Conservation (phyloP, 2,113 vertebrate species). For the Limnothrissa miodon region DNA sequence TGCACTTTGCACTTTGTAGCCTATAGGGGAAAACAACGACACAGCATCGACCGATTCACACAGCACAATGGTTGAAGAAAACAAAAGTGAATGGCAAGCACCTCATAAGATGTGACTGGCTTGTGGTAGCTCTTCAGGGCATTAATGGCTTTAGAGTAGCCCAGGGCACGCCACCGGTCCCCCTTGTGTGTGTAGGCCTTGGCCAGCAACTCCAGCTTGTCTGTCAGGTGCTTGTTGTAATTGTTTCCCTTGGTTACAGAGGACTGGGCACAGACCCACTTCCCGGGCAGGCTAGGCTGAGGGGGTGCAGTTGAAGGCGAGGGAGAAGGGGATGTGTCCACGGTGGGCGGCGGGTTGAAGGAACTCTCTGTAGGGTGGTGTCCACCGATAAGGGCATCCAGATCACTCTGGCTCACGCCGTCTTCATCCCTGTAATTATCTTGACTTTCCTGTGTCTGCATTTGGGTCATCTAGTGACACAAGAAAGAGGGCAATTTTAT, state of each 20-base stretch:
- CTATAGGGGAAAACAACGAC: too few species aligned
- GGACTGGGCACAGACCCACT: conserved; percentile 94
- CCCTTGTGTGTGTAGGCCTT: conserved; percentile 92
- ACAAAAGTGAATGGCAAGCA: conserved; percentile 53
- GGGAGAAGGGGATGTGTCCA: background rate
- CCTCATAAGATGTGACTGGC: conserved; percentile 86
- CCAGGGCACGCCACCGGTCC: conserved; percentile 89
- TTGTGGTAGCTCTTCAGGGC: conserved; percentile 94
- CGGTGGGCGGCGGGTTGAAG: conserved; percentile 21
- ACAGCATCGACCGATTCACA: background rate
- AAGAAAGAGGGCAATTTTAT: background rate
- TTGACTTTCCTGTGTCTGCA: conserved; percentile 66
- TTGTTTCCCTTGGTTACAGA: conserved; percentile 86
- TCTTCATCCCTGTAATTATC: conserved; percentile 76
- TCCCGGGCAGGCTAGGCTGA: conserved; percentile 60
- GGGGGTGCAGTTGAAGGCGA: too few species aligned
- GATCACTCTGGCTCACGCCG: conserved; percentile 76
- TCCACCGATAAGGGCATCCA: conserved; percentile 85
- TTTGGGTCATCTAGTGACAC: conserved; percentile 29
- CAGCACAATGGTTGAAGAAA: background rate
- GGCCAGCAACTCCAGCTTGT: conserved; percentile 90
- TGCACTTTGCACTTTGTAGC: too few species aligned
- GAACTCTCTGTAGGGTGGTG: conserved; percentile 58
- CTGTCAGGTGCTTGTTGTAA: conserved; percentile 88
- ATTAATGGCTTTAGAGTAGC: conserved; percentile 92